Conservation (phyloP, 2,888 invertebrate genomes). For the Ernsta delagoae region DNA sequence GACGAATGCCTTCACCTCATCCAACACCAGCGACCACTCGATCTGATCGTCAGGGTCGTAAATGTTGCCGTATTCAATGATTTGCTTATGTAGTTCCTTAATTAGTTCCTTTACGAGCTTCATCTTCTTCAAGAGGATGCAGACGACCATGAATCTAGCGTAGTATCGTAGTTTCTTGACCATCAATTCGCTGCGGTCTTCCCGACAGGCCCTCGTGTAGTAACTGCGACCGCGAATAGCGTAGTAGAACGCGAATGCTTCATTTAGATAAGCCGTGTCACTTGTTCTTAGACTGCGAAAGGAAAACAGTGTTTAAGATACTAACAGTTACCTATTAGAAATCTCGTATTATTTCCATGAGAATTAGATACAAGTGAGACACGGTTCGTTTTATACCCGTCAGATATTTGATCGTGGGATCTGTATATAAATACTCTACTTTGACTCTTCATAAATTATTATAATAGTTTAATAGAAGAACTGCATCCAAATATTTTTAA, state of each 20-base stretch:
- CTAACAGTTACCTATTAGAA: too few species aligned
- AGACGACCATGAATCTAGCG: constrained; percentile 98
- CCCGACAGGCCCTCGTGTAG: constrained; percentile 96
- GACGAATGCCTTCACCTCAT: constrained; percentile 97
- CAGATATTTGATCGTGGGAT: too few species aligned
- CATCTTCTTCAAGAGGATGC: constrained; percentile 96
- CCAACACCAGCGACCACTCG: constrained; percentile 97
- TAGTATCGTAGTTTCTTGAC: constrained; percentile 98
- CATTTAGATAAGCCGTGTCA: constrained; percentile 97
- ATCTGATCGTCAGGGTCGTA: constrained; percentile 99
- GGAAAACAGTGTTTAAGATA: not conserved
- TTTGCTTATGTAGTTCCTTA: constrained; percentile 96
- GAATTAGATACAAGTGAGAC: too few species aligned
- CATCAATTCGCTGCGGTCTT: constrained; percentile 97
- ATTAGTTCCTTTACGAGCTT: constrained; percentile 88
- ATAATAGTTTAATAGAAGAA: too few species aligned
- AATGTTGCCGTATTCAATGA: constrained; percentile 96
- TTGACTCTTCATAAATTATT: too few species aligned
- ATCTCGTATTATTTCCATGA: too few species aligned
- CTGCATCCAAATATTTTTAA: too few species aligned
- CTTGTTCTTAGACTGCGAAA: constrained; percentile 93
- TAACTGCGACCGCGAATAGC: constrained; percentile 97
- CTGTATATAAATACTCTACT: too few species aligned
- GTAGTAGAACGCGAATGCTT: constrained; percentile 98
- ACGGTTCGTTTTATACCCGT: too few species aligned